A percentile compares a stretch with the other conserved stretches of the same genome.
phyloP scores from a whole-genome alignment of 2,797 vertebrate genomes.

The Pipistrellus kuhlii region DNA sequence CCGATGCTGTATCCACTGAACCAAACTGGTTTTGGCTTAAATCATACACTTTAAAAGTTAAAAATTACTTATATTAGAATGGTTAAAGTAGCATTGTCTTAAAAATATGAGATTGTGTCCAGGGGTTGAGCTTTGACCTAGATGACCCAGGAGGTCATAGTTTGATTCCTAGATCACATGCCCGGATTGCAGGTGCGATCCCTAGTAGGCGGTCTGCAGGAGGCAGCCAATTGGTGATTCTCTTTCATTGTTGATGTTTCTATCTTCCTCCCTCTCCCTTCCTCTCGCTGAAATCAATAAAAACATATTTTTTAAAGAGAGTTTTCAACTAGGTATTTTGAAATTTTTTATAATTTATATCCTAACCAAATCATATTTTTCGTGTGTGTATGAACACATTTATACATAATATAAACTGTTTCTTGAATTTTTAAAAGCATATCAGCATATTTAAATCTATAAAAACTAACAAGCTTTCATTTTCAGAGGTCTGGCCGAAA shows the following conservation, averaged over 20 bases:
- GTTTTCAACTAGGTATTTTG: neutral
- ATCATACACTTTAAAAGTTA: constrained; percentile 15
- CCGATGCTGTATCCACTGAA: too few relatives aligned
- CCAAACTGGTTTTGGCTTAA: neutral
- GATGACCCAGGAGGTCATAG: too few relatives aligned
- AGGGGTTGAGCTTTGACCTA: too few relatives aligned
- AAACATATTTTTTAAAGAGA: too few relatives aligned
- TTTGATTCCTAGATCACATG: too few relatives aligned
- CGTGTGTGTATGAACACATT: neutral
- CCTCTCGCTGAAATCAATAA: too few relatives aligned
- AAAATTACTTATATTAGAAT: neutral
- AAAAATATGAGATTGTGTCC: neutral
- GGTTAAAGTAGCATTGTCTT: constrained; percentile 5
- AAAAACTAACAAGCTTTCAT: constrained; percentile 56
- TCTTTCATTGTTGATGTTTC: too few relatives aligned
- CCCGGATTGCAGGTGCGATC: too few relatives aligned
- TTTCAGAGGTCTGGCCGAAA: constrained; percentile 95
- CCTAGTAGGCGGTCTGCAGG: too few relatives aligned
- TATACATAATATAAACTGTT: neutral
- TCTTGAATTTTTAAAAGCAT: constrained; percentile 55
- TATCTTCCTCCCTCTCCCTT: too few relatives aligned
- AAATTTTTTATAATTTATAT: constrained; percentile 61
- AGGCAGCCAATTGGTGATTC: too few relatives aligned
- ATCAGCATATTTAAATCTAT: constrained; percentile 48
- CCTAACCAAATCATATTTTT: neutral